Evolutionary conservation across 2,888 invertebrate genomes (phyloP).

Genomic region (Chloroclysta siterata): DNA sequence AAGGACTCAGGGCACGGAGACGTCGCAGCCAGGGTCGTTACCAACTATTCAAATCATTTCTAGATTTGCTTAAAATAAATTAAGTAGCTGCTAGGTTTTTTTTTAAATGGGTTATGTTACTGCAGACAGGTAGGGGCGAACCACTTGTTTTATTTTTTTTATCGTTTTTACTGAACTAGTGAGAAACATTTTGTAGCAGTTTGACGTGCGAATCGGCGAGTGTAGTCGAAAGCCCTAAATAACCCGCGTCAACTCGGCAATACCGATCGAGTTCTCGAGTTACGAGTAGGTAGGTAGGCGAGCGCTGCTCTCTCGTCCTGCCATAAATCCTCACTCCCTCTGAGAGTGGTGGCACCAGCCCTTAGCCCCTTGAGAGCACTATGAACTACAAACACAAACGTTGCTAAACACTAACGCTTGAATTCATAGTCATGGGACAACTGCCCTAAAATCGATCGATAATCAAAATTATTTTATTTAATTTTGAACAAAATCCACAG

Average conservation of each 20-base stretch:
- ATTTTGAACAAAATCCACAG: too few relatives aligned
- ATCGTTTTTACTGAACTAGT: too few relatives aligned
- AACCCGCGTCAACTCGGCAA: conserved; percentile 19
- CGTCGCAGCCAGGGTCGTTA: neutral
- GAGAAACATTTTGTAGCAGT: neutral
- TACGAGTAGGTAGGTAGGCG: conserved; percentile 1
- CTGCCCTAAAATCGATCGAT: too few relatives aligned
- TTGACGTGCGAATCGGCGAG: conserved; percentile 14
- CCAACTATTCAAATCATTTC: neutral
- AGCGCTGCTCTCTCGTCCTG: conserved; percentile 15
- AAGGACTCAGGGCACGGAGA: neutral
- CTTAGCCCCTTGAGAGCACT: neutral
- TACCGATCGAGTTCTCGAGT: neutral
- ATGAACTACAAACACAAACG: too few relatives aligned
- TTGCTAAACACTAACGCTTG: too few relatives aligned
- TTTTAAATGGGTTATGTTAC: too few relatives aligned
- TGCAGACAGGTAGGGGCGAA: too few relatives aligned
- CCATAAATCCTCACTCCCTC: conserved; percentile 14
- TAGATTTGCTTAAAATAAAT: neutral
- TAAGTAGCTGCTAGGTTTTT: too few relatives aligned
- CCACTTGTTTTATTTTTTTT: too few relatives aligned
- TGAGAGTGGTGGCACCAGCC: neutral
- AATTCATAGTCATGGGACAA: too few relatives aligned
- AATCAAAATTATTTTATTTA: too few relatives aligned
- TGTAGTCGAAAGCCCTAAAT: conserved; percentile 20